A percentile compares a stretch with the other conserved stretches of the same genome.
These are phyloP conservation scores for Bos indicus DNA, from an alignment of 2,113 vertebrate species.

Conservation along the genomic window DNA sequence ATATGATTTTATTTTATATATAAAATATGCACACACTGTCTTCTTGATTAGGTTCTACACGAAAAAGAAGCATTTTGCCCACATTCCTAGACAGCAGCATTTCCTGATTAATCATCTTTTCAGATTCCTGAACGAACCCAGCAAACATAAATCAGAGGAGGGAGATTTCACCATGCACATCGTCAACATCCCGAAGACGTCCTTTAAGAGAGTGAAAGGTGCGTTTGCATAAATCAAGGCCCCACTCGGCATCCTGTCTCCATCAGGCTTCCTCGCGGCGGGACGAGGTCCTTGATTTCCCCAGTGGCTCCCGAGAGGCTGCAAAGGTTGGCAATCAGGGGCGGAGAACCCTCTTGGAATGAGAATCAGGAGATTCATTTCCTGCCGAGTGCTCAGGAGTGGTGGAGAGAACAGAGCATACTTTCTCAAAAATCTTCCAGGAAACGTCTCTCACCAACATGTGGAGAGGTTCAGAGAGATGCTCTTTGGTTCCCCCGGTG, in stretches of 20 bases:
- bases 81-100: not conserved
- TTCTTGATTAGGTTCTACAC: not conserved
- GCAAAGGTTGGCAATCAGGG: constrained; percentile 57
- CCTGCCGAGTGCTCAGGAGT: constrained; percentile 27
- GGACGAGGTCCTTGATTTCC: constrained; percentile 68
- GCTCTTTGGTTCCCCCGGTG: not conserved
- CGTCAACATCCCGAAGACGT: not conserved
- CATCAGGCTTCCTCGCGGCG: constrained; percentile 52
- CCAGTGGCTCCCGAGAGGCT: constrained; percentile 48
- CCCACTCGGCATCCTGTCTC: not conserved
- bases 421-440: not conserved
- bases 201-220: not conserved
- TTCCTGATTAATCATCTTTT: too few relatives aligned
- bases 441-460: constrained; percentile 34
- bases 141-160: not conserved
- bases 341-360: constrained; percentile 28
- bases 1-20: not conserved
- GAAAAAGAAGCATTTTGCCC: not conserved
- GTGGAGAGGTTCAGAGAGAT: not conserved
- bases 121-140: not conserved
- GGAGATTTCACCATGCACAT: not conserved
- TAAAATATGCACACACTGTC: too few relatives aligned
- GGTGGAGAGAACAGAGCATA: constrained; percentile 24
- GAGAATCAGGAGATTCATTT: constrained; percentile 51
- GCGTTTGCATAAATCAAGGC: not conserved